Base-by-base conservation (phyloP, 2,113 vertebrate species). In the Pionites leucogaster region DNA sequence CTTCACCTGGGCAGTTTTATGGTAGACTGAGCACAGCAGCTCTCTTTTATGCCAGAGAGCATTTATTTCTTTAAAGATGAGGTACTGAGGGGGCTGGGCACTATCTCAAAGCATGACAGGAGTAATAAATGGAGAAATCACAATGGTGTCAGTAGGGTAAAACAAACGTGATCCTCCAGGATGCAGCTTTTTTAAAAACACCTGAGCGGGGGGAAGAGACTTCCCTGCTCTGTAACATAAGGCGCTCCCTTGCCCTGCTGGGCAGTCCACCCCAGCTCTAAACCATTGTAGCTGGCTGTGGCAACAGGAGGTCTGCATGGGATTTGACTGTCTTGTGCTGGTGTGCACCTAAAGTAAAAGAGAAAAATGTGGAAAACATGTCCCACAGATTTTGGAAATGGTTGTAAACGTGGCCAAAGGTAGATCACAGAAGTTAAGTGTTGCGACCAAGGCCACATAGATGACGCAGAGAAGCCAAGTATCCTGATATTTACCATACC, bases 201-300 rank as follows among this genome's bases (percentile, higher is more conserved):
- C 15, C 18, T 42, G 46, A 41, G 29, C 6, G 3, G 20, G 9
- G 12, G 35, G 22, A 33, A 55, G 46, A 60, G 13, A 10, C 15
- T 77, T 75, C 10, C 24, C 7, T 4, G 4, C 9, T 42, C 4
- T 53, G 17, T 63, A 27, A 13, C 1, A 63, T n/a, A 24, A 6
- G 2, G 7, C 35, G 7, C 7, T 88, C 20, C 57, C 16, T 72
- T 44, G 27, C 1, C 42, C 14, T 83, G 22, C 41, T 67, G 49
- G 31, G 31, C 17, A 83, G 17, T n/a, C 7, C 6, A 7, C n/a
- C 23, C 46, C 1, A 1, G 23, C 9, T 41, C 52, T 29, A 83
- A 77, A 69, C 49, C 15, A 15, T 14, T 0, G 2, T 19, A 31
- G 25, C 24, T 67, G 44, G 11, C 28, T 0, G 0, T 35, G 12